Evolutionary conservation across 1,140 invertebrate species (phyloP).

Genomic region (Eurosta solidaginis): DNA sequence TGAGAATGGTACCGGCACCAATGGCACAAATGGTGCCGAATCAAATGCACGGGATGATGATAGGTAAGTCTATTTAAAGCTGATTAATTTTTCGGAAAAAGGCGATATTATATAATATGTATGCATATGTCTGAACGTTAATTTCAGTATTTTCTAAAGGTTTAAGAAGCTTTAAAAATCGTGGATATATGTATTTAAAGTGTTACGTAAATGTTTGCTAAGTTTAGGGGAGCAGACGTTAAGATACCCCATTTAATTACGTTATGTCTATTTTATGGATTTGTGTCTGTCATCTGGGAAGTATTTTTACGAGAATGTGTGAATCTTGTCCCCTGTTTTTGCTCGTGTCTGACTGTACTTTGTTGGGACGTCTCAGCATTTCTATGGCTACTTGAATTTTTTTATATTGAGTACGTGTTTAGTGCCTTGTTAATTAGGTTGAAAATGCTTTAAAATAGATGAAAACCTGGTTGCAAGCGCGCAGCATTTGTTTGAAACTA

Average conservation of each 20-base stretch:
- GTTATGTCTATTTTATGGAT: neutral
- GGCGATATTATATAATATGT: neutral
- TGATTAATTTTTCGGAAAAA: neutral
- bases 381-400: constrained; percentile 17
- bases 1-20: constrained; percentile 67
- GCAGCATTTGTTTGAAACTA: no score
- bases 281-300: neutral
- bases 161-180: neutral
- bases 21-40: constrained; percentile 65
- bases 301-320: constrained; percentile 44
- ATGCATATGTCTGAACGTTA: neutral
- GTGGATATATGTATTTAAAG: neutral
- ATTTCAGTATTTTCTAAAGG: neutral
- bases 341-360: constrained; percentile 52
- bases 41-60: constrained; percentile 73
- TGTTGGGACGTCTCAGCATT: constrained; percentile 31
- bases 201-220: neutral
- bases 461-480: no score
- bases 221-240: constrained; percentile 20
- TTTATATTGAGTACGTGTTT: no score
- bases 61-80: constrained; percentile 64
- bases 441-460: no score
- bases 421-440: no score
- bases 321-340: constrained; percentile 35
- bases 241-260: neutral